Base-by-base conservation (phyloP, 2,888 invertebrate genomes). In the Leptarthrus brevirostris region DNA sequence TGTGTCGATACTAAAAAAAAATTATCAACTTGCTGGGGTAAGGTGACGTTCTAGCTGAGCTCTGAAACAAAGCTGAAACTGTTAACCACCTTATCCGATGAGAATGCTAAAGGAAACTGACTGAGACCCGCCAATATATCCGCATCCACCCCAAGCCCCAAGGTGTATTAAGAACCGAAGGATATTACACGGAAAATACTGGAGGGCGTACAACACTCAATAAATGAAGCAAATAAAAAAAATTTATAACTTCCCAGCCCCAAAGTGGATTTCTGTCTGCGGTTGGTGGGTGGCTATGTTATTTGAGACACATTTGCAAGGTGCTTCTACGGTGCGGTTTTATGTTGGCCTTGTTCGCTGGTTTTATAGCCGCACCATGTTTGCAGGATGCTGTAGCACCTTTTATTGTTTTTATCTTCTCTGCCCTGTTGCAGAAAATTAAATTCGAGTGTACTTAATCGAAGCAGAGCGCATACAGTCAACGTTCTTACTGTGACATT, bases 151-250 rank as follows among this genome's bases (percentile, higher is more conserved):
- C 26, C 26, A 47, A n/a, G n/a, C n/a, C n/a, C 47, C 44, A 22
- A 49, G 47, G 14, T 47, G 47, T 14, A 47, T 16, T 24, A 44
- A 44, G 26, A 47, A 47, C 49, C 14, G 4, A 20, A 16, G 26
- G 26, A 66, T 66, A 47, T 47, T 47, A 30, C 66, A 44, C 34
- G 14, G 26, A 16, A 66, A 66, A 66, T 14, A 1, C 24, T 16
- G n/a, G 66, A 26, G 66, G 47, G 22, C 10, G 44, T 26, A 47
- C 66, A 66, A 47, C 66, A 66, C 66, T 66, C 44, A 66, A 66
- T 66, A 66, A 66, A 66, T 66, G 66, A 66, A 66, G 49, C 49
- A 49, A 66, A 66, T 66, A 66, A 66, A 66, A 66, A n/a, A 66
- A 66, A 66, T 66, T 66, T 66, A 66, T 66, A 47, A 66, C 66